Base-by-base conservation (phyloP, 2,888 invertebrate species). In the Amiota mariae region DNA sequence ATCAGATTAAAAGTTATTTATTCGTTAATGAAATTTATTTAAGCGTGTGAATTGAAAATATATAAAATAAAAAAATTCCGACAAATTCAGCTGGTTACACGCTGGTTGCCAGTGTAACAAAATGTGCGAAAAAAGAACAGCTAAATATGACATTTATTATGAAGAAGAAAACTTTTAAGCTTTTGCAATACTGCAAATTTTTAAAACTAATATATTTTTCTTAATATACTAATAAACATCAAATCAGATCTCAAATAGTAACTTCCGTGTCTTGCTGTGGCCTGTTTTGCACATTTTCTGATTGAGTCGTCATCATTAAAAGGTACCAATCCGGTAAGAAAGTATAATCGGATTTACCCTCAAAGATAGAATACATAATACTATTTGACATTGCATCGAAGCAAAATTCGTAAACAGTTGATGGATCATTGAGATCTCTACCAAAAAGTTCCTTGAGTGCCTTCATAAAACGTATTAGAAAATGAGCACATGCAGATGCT, bases 61-160 rank as follows among this genome's bases (percentile, higher is more conserved):
- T 66, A 47, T 48, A 12, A 48, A 66, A 48, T 18, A 15, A 18
- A 48, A 48, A 66, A 15, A 15, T 66, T 66, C 20, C 46, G 48
- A 66, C 48, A 48, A 66, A 11, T 66, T 66, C 48, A 66, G 66
- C 48, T 66, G 66, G 48, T 66, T 66, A 66, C 66, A 66, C 66
- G 66, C 66, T 66, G 66, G 48, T 66, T 48, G 48, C 66, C 66
- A 66, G 66, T 48, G 66, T 18, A 0, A 18, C 20, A 59, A 59
- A 18, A 59, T 10, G 15, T 11, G 3, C 20, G 3, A 36, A 36
- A 36, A 36, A 6, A 36, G 4, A 6, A 36, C 36, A 36, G 3
- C 8, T 36, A 36, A 36, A 36, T 6, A 36, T 6, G 3, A 0
- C 36, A 36, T 6, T 36, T 36, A 6, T 36, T 6, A 36, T 2